Conservation (phyloP, 2,797 vertebrate species). For the Nothura maculosa region DNA sequence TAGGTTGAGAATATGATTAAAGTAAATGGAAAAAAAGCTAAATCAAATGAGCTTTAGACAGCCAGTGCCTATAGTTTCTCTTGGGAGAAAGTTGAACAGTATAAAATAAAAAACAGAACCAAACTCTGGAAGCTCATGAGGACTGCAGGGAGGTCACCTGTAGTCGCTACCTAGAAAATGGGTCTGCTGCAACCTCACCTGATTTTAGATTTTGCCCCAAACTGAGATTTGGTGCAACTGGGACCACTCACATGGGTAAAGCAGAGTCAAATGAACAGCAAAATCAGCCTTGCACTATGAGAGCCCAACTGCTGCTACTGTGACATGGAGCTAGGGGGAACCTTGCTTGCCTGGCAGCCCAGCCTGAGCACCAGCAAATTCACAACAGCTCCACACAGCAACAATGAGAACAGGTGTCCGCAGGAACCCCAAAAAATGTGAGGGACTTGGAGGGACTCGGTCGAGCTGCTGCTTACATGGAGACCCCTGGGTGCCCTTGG, state of each 20-base stretch:
- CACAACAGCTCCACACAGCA: not conserved
- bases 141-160: not conserved
- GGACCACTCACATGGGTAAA: not conserved
- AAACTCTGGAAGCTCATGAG: accelerated
- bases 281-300: not conserved
- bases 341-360: not conserved
- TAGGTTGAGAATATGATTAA: conserved; percentile 60
- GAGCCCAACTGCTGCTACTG: accelerated
- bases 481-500: accelerated
- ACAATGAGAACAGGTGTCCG: not conserved
- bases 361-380: accelerated
- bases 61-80: not conserved
- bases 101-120: accelerated
- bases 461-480: not conserved
- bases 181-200: not conserved
- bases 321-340: not conserved
- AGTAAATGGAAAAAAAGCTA: conserved; percentile 54
- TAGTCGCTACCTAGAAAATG: not conserved
- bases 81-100: not conserved
- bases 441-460: not conserved
- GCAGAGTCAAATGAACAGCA: not conserved
- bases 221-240: not conserved
- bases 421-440: not conserved
- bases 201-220: not conserved
- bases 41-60: conserved; percentile 17